A percentile compares a stretch with the other conserved stretches of the same genome.
phyloP scores from a whole-genome alignment of 2,113 vertebrate genomes.

The Empidonax alnorum region DNA sequence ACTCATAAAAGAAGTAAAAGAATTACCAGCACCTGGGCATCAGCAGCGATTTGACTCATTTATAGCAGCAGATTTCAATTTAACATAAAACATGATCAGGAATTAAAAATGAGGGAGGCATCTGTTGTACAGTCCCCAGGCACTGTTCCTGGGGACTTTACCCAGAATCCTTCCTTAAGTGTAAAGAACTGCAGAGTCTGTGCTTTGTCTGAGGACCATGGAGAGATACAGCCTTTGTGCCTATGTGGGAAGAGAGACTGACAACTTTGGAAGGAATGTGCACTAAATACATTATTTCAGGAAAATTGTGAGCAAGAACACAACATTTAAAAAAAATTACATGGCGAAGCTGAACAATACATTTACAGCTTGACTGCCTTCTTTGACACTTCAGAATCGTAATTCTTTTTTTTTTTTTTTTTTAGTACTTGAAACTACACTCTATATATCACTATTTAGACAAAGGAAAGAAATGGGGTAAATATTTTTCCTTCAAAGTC shows the following conservation, averaged over 20 bases:
- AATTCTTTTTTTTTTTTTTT: background rate
- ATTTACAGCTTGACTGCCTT: background rate
- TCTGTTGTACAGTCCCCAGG: background rate
- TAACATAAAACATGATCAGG: background rate
- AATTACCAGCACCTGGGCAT: background rate
- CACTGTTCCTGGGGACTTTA: background rate
- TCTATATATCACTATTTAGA: background rate
- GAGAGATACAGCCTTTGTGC: background rate
- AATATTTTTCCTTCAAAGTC: constrained; percentile 9
- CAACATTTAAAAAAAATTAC: background rate
- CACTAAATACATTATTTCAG: background rate
- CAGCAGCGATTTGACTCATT: background rate
- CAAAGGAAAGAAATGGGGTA: background rate
- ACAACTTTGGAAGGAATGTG: background rate
- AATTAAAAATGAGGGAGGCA: background rate
- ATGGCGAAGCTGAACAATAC: background rate
- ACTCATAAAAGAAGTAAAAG: background rate
- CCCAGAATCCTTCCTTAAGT: background rate
- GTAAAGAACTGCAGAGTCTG: background rate
- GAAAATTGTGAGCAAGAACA: background rate
- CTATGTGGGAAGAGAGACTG: background rate
- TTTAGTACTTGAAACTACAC: background rate
- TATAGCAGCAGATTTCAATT: background rate
- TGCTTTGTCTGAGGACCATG: background rate
- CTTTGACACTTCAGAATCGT: background rate